Evolutionary conservation across 2,797 vertebrate genomes (phyloP).

Genomic region (Malurus leucopterus): DNA sequence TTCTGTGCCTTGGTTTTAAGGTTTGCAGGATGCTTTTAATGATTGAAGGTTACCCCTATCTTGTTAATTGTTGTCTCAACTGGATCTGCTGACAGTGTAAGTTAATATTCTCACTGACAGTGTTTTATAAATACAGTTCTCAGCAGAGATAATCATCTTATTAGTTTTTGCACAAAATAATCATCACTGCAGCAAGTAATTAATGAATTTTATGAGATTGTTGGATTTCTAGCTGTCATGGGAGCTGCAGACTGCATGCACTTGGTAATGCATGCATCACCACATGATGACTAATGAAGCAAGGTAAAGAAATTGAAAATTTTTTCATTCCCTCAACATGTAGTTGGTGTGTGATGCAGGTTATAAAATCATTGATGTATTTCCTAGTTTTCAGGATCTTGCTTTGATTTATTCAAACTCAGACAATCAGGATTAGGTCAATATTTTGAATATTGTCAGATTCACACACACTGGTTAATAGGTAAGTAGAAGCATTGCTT

Average conservation of each 20-base stretch:
- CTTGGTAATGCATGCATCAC: slow-evolving; percentile 36
- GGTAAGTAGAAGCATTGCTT: slow-evolving; percentile 1
- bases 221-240: slow-evolving; percentile 56
- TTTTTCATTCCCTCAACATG: slow-evolving; percentile 47
- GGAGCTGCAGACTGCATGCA: slow-evolving; percentile 26
- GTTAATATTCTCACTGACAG: not conserved
- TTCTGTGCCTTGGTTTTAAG: slow-evolving; percentile 48
- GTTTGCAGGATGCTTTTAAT: slow-evolving; percentile 29
- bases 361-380: slow-evolving; percentile 56
- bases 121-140: slow-evolving; percentile 46
- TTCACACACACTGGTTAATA: slow-evolving; percentile 44
- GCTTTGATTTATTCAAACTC: slow-evolving; percentile 63
- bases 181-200: slow-evolving; percentile 20
- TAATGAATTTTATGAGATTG: slow-evolving; percentile 54
- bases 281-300: slow-evolving; percentile 66
- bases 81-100: slow-evolving; percentile 28
- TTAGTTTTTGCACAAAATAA: slow-evolving; percentile 48
- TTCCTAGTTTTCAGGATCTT: slow-evolving; percentile 64
- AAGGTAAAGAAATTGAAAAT: slow-evolving; percentile 45
- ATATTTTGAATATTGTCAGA: slow-evolving; percentile 46
- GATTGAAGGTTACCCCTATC: slow-evolving; percentile 29
- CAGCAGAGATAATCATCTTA: slow-evolving; percentile 28
- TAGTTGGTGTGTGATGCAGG: slow-evolving; percentile 59
- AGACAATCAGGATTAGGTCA: slow-evolving; percentile 47
- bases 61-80: slow-evolving; percentile 51